phyloP scores from a whole-genome alignment of 2,797 vertebrate species.

The Bovichtus diacanthus region DNA sequence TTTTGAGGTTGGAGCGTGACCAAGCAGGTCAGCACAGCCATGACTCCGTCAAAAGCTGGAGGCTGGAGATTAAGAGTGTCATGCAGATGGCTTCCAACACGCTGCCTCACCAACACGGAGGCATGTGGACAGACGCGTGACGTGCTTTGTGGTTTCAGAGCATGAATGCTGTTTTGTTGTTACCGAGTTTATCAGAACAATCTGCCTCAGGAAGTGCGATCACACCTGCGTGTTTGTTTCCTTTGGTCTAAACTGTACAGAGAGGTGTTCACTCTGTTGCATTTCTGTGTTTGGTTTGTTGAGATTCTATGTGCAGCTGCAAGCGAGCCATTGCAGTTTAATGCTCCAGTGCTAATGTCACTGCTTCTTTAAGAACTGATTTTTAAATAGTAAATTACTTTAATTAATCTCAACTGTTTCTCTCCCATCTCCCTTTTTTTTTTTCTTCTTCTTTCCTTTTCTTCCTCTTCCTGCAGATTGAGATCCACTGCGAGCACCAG shows the following conservation, averaged over 20 bases:
- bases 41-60: constrained; percentile 56
- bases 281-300: neutral
- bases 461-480: constrained; percentile 85
- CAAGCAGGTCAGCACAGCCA: constrained; percentile 48
- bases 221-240: neutral
- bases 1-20: constrained; percentile 48
- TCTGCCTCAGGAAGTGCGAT: neutral
- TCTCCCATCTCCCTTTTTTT: constrained; percentile 3
- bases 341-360: neutral
- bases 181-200: neutral
- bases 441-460: neutral
- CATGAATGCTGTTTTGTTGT: constrained; percentile 3
- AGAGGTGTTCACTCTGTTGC: neutral
- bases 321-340: neutral
- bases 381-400: neutral
- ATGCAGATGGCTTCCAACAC: constrained; percentile 45
- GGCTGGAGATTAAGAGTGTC: constrained; percentile 56
- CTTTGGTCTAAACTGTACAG: neutral
- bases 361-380: neutral
- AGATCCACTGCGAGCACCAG: constrained; percentile 98
- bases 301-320: neutral
- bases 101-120: constrained; percentile 35
- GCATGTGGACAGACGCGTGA: constrained; percentile 50
- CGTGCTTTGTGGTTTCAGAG: constrained; percentile 45
- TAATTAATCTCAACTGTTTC: neutral